Conservation (phyloP, 2,113 vertebrate genomes). For the Mionectes macconnelli region DNA sequence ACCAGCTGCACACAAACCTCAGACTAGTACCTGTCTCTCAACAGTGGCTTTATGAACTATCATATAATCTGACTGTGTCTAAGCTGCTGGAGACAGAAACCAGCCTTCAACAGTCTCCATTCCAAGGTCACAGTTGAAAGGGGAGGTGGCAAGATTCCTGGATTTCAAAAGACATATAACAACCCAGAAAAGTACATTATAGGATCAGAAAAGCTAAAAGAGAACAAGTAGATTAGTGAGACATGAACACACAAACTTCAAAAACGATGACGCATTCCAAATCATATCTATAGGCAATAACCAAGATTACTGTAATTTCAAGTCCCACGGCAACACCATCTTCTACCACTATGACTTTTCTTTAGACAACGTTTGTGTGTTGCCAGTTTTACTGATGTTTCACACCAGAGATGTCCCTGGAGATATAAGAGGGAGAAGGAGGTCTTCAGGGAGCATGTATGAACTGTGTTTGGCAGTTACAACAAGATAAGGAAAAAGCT, state of each 20-base stretch:
- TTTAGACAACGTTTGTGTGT: background rate
- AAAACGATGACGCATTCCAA: background rate
- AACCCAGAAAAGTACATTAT: background rate
- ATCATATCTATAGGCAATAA: background rate
- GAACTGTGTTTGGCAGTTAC: background rate
- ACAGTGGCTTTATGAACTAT: background rate
- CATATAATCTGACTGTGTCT: background rate
- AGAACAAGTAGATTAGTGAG: background rate
- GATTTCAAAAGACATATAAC: background rate
- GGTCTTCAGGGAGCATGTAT: background rate
- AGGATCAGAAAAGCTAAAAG: background rate
- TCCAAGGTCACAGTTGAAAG: background rate
- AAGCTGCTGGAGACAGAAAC: background rate
- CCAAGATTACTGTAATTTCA: background rate
- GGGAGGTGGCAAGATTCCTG: background rate
- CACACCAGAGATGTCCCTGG: background rate
- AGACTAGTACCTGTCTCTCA: background rate
- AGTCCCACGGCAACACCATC: background rate
- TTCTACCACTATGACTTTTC: background rate
- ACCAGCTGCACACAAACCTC: slow-evolving; percentile 26
- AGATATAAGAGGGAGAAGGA: background rate
- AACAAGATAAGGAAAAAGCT: background rate
- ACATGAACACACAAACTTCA: background rate
- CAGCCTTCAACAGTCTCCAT: background rate
- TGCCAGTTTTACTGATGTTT: background rate